Evolutionary conservation across 2,888 invertebrate species (phyloP), one percentile per base, ranked within the genome.

Genomic region (Andricus curvator): DNA sequence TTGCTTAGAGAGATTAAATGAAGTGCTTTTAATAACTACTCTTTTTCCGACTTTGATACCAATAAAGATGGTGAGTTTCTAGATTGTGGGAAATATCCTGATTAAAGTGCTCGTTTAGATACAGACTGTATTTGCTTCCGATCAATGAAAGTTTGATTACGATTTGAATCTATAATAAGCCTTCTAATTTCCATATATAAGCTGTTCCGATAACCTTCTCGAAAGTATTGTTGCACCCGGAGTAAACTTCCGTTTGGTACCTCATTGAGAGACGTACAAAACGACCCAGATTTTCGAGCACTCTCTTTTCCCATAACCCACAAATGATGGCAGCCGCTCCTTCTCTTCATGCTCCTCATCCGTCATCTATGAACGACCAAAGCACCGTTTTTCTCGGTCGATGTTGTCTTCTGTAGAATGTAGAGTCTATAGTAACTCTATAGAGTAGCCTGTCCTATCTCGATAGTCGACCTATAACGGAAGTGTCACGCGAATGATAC

Each of bases 251-350:
- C 51, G 56, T 74, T 74, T 60, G 74, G 74, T 74, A 33, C 74
- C 33, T 56, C 56, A 60, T 74, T 74, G 56, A 60, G 56, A 56
- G 33, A 29, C 33, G n/a, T 74, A 74, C 56, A 37, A 74, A 74
- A 74, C 74, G 74, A 74, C 74, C 74, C 74, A 74, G 74, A 74
- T 74, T 74, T 51, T 74, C 56, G 33, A 74, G 74, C 51, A 74
- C 74, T 74, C 74, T 74, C 74, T 51, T 74, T 74, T 74, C 74
- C 74, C 74, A 74, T 74, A 74, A 74, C 74, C 74, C 51, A 74
- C 74, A 74, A 74, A 74, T 74, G 74, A 74, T 74, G 74, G 56
- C 56, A 74, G 56, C 37, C 74, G 74, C 74, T 60, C 74, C 74
- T 74, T 74, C 74, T 33, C 56, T 74, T 74, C 74, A 56, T 37